Conservation (phyloP, 2,888 invertebrate genomes). For the Danaus chrysippus region DNA sequence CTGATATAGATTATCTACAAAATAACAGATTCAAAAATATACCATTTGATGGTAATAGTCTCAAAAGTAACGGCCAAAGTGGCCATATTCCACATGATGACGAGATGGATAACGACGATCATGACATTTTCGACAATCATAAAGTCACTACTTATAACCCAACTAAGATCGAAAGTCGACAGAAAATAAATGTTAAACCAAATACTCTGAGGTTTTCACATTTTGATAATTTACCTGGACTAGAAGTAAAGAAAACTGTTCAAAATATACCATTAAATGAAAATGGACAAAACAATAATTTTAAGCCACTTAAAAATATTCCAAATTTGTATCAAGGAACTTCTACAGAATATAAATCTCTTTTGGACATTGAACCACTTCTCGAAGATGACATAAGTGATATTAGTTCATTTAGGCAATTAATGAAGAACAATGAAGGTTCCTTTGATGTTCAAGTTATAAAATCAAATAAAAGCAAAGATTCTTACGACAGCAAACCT, state of each 20-base stretch:
- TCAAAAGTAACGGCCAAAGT: slow-evolving; percentile 67
- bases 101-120: slow-evolving; percentile 63
- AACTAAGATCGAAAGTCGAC: slow-evolving; percentile 57
- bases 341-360: slow-evolving; percentile 71
- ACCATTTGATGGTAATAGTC: slow-evolving; percentile 72
- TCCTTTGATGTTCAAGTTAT: slow-evolving; percentile 78
- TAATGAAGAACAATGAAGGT: slow-evolving; percentile 67
- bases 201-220: slow-evolving; percentile 51
- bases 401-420: slow-evolving; percentile 66
- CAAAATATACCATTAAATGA: slow-evolving; percentile 40
- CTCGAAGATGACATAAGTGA: slow-evolving; percentile 80
- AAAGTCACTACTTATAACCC: slow-evolving; percentile 74
- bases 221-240: slow-evolving; percentile 40
- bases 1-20: slow-evolving; percentile 73
- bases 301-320: slow-evolving; percentile 44
- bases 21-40: slow-evolving; percentile 68
- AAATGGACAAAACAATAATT: slow-evolving; percentile 42
- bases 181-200: slow-evolving; percentile 62
- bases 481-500: slow-evolving; percentile 61
- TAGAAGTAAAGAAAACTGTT: slow-evolving; percentile 37
- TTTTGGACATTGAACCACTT: slow-evolving; percentile 77
- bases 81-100: slow-evolving; percentile 65
- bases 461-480: slow-evolving; percentile 58
- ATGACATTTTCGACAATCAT: slow-evolving; percentile 66
- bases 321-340: slow-evolving; percentile 47